These are phyloP conservation scores for Tinamus major DNA, from an alignment of 2,797 vertebrate genomes.

Conservation along the genomic window DNA sequence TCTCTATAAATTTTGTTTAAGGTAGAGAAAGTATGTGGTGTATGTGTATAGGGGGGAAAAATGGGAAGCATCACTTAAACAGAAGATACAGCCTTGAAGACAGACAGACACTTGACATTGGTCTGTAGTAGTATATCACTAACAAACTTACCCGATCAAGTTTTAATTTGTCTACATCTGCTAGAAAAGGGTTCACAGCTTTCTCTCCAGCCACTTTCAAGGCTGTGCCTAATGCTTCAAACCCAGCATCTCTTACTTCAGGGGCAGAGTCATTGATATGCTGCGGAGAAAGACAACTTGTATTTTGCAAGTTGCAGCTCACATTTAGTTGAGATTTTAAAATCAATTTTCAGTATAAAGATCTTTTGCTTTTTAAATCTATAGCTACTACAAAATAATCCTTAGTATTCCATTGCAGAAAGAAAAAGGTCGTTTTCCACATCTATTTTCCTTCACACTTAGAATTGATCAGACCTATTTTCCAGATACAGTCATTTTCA, in stretches of 20 bases:
- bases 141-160: slow-evolving; percentile 89
- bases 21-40: not conserved
- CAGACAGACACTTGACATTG: not conserved
- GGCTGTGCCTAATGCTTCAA: slow-evolving; percentile 95
- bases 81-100: not conserved
- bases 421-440: not conserved
- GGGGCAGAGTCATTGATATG: slow-evolving; percentile 97
- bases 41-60: too few relatives aligned
- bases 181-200: slow-evolving; percentile 93
- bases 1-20: not conserved
- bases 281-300: slow-evolving; percentile 70
- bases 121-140: not conserved
- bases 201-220: slow-evolving; percentile 97
- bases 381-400: not conserved
- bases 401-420: not conserved
- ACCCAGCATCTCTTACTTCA: slow-evolving; percentile 97
- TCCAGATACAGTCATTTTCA: not conserved
- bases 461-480: not conserved
- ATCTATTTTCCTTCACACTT: not conserved
- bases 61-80: too few relatives aligned
- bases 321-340: not conserved
- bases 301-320: not conserved
- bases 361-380: not conserved
- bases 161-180: slow-evolving; percentile 96
- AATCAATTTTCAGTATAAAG: not conserved